Base-by-base conservation (phyloP, 1,140 invertebrate genomes). In the Eufriesea mexicana region DNA sequence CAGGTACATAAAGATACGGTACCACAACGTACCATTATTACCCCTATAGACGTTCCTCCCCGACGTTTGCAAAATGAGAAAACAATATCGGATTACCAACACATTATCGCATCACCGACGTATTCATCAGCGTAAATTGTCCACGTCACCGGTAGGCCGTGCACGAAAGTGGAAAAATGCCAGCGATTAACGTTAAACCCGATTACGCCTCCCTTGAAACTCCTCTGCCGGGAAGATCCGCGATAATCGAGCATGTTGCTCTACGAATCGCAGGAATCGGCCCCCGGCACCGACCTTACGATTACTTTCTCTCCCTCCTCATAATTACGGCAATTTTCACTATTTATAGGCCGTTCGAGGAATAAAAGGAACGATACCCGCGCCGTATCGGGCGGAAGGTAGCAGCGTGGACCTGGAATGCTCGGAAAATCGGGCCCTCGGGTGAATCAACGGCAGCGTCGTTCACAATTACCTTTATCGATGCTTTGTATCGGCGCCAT, bases 291-390 rank as follows among this genome's bases (percentile, higher is more conserved):
- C 74, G 72, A 75, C 75, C 66, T 61, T 16, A 85, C 84, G 83
- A 88, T 88, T 84, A 84, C 79, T 85, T 87, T 85, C 85, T 88
- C 83, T 88, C 67, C 80, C 82, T 76, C 81, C 74, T 83, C 64
- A 74, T 86, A 88, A 88, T 90, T 90, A 88, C 86, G 75, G 89
- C 80, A 90, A 90, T 88, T 86, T 80, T 84, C 77, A 79, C 67
- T 84, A 85, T 88, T 88, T 88, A 86, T 87, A 86, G 89, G 85
- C 79, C 6, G 23, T 25, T 25, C 45, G 47, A 20, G 28, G 23
- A 59, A 35, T 10, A 12, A 73, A 45, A 72, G 49, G 18, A 61
- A 18, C 0, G 20, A 72, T 12, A 2, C 51, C 12, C 14, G n/a
- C n/a, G 14, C 6, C 35, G 23, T 54, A 64, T 49, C 55, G 2